phyloP scores from a whole-genome alignment of 2,888 invertebrate genomes.

The Polydrusus cervinus region DNA sequence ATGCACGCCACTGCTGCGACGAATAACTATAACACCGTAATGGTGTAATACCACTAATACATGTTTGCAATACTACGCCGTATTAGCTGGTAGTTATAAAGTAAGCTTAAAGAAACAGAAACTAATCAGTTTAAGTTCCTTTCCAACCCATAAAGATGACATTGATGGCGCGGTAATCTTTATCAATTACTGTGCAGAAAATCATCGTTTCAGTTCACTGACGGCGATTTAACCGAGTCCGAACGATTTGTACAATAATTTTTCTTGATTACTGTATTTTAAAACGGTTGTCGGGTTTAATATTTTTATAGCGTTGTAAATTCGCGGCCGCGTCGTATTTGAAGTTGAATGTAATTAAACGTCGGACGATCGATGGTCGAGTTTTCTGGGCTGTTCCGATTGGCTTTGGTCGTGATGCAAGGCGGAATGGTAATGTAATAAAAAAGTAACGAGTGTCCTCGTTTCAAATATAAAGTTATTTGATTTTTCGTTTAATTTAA shows the following conservation, averaged over 20 bases:
- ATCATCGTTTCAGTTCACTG: constrained; percentile 49
- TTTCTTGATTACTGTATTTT: constrained; percentile 58
- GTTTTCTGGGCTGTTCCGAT: constrained; percentile 28
- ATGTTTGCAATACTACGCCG: constrained; percentile 36
- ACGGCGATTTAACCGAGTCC: constrained; percentile 46
- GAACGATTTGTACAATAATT: constrained; percentile 55
- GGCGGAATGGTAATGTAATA: constrained; percentile 28
- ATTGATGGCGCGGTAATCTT: constrained; percentile 51
- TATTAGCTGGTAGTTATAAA: constrained; percentile 37
- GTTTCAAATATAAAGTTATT: constrained; percentile 29
- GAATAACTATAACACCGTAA: background rate
- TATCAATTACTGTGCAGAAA: constrained; percentile 50
- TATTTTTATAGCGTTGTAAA: constrained; percentile 59
- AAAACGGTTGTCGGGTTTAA: constrained; percentile 56
- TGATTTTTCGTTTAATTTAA: constrained; percentile 32
- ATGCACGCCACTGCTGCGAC: no score
- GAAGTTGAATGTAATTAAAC: constrained; percentile 43
- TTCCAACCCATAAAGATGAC: constrained; percentile 49
- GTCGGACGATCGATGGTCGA: constrained; percentile 35
- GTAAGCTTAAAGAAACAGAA: constrained; percentile 48
- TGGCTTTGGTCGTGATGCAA: constrained; percentile 33
- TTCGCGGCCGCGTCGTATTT: constrained; percentile 44
- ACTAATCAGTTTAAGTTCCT: constrained; percentile 50
- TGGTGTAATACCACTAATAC: constrained; percentile 9
- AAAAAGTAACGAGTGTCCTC: constrained; percentile 27